Base-by-base conservation (phyloP, 2,888 invertebrate species). In the Drosophila nigricruria region DNA sequence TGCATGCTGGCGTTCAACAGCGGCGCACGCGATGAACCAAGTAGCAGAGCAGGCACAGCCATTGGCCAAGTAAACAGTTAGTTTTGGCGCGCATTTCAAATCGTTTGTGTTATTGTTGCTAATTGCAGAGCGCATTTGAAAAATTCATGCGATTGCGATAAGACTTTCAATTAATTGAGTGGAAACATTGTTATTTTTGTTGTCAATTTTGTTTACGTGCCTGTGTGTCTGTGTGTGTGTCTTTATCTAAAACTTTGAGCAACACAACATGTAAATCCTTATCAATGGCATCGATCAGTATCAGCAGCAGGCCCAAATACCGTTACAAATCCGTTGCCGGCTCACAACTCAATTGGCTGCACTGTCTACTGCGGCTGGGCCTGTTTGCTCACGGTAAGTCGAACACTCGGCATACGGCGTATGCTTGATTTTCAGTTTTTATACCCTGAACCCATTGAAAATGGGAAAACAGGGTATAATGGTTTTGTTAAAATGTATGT, bases 71-170 rank as follows among this genome's bases (percentile, higher is more conserved):
- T 16, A 20, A 20, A 68, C 38, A 40, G 58, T 34, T 82, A n/a
- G n/a, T 53, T 82, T 83, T 88, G 82, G 88, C 82, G 88, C 88
- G 88, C 82, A 74, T 54, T 73, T 65, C 5, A 34, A 54, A 42
- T 71, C 56, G 34, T 67, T 43, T 3, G 42, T 57, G 42, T n/a
- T n/a, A 27, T 45, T 30, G 25, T 23, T 38, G 49, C 38, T 78
- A 70, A 86, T 81, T 81, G 81, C 54, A 73, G 61, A 42, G 62
- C 57, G 63, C 49, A 68, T 66, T 70, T 88, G 43, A 62, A 70
- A 71, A 75, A 68, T 79, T 82, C 49, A 77, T 71, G 65, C 57
- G 54, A 79, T 66, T 36, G 60, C 66, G 66, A 69, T 54, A 61
- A n/a, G 5, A 18, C 32, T 47, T 27, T 27, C 57, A 40, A 66